A percentile compares a stretch with the other conserved stretches of the same genome.
phyloP scores from a whole-genome alignment of 1,140 invertebrate species.

The Drosophila truncata region DNA sequence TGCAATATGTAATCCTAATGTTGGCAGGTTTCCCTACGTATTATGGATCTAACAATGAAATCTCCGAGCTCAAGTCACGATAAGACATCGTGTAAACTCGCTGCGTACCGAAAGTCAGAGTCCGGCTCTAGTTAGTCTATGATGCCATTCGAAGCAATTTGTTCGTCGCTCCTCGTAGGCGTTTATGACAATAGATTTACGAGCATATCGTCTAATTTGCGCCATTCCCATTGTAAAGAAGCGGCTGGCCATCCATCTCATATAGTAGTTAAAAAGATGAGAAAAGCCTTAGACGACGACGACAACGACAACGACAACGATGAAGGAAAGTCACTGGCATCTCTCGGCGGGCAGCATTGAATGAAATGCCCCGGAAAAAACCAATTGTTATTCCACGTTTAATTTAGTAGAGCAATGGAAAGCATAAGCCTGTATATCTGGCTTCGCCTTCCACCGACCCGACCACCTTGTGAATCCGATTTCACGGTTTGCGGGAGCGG shows the following conservation, averaged over 20 bases:
- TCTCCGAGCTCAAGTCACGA: constrained; percentile 5
- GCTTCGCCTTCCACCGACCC: constrained; percentile 17
- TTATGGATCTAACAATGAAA: constrained; percentile 1
- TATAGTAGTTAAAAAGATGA: constrained; percentile 56
- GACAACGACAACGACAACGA: constrained; percentile 23
- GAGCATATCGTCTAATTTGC: constrained; percentile 79
- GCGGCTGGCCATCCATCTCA: constrained; percentile 49
- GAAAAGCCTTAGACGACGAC: constrained; percentile 70
- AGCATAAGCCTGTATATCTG: constrained; percentile 40
- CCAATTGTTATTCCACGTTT: constrained; percentile 78
- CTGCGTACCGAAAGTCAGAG: constrained; percentile 13
- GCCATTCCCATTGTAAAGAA: constrained; percentile 65
- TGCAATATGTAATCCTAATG: neutral
- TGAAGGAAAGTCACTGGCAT: constrained; percentile 69
- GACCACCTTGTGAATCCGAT: constrained; percentile 42
- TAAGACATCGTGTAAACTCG: constrained; percentile 29
- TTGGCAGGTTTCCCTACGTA: too few relatives aligned
- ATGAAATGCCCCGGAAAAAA: constrained; percentile 84
- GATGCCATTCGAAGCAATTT: constrained; percentile 60
- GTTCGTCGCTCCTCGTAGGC: constrained; percentile 63
- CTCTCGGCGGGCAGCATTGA: constrained; percentile 58
- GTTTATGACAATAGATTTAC: constrained; percentile 82
- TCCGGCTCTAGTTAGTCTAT: constrained; percentile 40
- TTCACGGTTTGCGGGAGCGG: constrained; percentile 46
- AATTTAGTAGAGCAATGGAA: constrained; percentile 76